These are phyloP conservation scores for Sphaerodactylus townsendi DNA, from an alignment of 2,113 vertebrate species.

Conservation along the genomic window DNA sequence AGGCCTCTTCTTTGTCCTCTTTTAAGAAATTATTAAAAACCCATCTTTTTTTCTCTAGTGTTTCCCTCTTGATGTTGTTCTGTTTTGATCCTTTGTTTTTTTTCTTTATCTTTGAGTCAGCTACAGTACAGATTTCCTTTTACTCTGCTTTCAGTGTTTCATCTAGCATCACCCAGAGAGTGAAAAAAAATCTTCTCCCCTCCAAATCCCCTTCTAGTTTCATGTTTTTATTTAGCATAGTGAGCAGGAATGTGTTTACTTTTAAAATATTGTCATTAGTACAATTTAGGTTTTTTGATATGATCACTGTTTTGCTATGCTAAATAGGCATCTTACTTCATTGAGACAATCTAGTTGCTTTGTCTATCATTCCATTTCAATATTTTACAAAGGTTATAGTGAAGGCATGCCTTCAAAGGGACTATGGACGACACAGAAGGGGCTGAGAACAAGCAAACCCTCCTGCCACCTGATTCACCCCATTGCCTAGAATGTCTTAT, in stretches of 20 bases:
- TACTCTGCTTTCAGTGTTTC: neutral
- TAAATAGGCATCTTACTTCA: no score
- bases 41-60: neutral
- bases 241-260: neutral
- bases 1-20: slow-evolving; percentile 23
- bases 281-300: neutral
- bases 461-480: no score
- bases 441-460: no score
- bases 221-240: neutral
- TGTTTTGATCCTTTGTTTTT: neutral
- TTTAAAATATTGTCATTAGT: neutral
- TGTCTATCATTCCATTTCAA: no score
- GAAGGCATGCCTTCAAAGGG: no score
- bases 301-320: no score
- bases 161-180: neutral
- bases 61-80: slow-evolving; percentile 16
- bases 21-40: slow-evolving; percentile 31
- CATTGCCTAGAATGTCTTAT: no score
- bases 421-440: no score
- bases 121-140: neutral
- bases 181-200: neutral
- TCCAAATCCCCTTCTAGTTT: neutral
- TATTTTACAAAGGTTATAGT: no score
- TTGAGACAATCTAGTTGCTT: no score
- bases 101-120: neutral